Base-by-base conservation (phyloP, 2,888 invertebrate species). In the Dryocosmus kuriphilus region DNA sequence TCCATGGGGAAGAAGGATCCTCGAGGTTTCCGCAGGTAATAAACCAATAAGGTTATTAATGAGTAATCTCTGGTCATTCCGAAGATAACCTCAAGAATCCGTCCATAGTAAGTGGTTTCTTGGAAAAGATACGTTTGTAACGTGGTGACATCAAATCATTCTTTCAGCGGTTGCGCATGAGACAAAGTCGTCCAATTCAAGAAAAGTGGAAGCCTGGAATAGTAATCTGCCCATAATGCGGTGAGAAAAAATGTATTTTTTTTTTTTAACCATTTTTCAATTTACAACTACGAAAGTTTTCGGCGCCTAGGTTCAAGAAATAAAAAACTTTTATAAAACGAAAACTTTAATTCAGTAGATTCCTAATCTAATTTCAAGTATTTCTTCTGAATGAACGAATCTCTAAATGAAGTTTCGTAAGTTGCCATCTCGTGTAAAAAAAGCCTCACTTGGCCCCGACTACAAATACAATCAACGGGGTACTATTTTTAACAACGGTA, bases 1-100 rank as follows among this genome's bases (percentile, higher is more conserved):
- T 75, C 71, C 77, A 77, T 38, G 55, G 71, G 38, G 71, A 61
- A 77, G 73, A 74, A 67, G 46, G 76, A 78, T n/a, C 77, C 73
- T 60, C 78, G 81, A 78, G 81, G 73, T n/a, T 84, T 83, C 79
- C 74, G 78, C 81, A 76, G n/a, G 85, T 86, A 85, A 86, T 87
- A n/a, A 84, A 86, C 84, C 86, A 84, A 86, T 85, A 85, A 85
- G 82, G 83, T 83, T 84, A 85, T 86, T 85, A n/a, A 87, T 82
- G 80, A n/a, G 84, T 86, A 84, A 86, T 86, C 82, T 81, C n/a
- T n/a, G n/a, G 75, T 77, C 63, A n/a, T 75, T 77, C 78, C 76
- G 81, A 83, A 82, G 82, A 77, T 81, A 82, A n/a, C 79, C 79
- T 75, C 75, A 77, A 81, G 84, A 85, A 83, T 81, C 79, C 57